phyloP scores from a whole-genome alignment of 1,140 invertebrate genomes.

The Dinothrombium tinctorium region DNA sequence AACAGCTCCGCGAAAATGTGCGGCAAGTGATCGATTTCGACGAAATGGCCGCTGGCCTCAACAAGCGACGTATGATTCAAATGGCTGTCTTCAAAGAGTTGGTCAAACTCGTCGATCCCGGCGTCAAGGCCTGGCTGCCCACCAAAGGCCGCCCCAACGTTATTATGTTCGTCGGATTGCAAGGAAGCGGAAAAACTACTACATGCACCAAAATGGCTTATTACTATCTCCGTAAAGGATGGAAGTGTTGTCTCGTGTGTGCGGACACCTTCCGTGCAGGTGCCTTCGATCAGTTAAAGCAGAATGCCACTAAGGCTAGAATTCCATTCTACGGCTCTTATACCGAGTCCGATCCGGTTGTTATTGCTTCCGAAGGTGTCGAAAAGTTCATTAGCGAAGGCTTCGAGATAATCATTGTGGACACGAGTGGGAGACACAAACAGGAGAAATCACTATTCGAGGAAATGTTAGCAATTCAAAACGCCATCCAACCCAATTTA shows the following conservation, averaged over 20 bases:
- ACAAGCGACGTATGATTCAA: conserved; percentile 95
- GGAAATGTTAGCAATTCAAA: conserved; percentile 98
- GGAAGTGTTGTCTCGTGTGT: conserved; percentile 97
- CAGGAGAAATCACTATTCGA: conserved; percentile 98
- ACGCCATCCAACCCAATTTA: conserved; percentile 82
- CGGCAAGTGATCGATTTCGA: conserved; percentile 91
- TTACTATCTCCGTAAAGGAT: conserved; percentile 86
- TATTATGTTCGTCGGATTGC: conserved; percentile 99
- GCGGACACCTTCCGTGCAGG: conserved; percentile 99
- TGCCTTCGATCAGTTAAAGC: conserved; percentile 98
- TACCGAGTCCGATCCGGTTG: conserved; percentile 97
- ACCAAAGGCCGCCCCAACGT: conserved; percentile 84
- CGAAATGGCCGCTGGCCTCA: conserved; percentile 93
- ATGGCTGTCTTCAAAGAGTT: conserved; percentile 96
- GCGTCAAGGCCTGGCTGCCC: conserved; percentile 88
- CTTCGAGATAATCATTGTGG: conserved; percentile 99
- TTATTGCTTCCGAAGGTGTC: conserved; percentile 95
- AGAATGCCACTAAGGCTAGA: conserved; percentile 96
- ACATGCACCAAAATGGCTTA: conserved; percentile 98
- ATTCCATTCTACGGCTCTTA: conserved; percentile 99
- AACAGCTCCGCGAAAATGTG: conserved; percentile 94
- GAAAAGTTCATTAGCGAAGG: conserved; percentile 97
- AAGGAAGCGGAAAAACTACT: conserved; percentile 95
- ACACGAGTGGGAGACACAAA: conserved; percentile 96
- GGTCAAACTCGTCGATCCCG: conserved; percentile 95